Evolutionary conservation across 2,888 invertebrate genomes (phyloP), one percentile per base, ranked within the genome.

Genomic region (Nineta flava): DNA sequence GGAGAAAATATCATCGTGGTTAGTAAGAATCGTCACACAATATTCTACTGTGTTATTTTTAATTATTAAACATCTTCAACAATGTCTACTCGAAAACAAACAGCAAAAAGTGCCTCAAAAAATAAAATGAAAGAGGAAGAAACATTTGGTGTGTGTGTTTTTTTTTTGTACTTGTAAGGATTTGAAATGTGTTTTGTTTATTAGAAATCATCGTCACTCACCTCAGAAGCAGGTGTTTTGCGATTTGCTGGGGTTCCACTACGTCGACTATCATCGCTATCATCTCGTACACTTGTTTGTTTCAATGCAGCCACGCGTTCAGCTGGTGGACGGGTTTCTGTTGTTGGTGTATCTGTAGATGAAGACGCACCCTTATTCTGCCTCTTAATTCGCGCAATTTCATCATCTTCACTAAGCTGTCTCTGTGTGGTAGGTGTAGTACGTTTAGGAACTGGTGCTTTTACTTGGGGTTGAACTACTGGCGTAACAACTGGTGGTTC

Each of bases 401-500:
- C 93, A 61, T 91, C 90, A 60, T 90, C 91, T 69, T 92, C 92
- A 62, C 87, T 87, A 55, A 83, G 76, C 66, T 90, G 88, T 53
- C 87, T 74, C 46, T 79, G 77, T 9, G 86, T 73, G n/a, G 79
- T 75, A 42, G 72, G 67, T 47, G 73, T 70, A 47, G 67, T 65
- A 45, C 61, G 65, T 61, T 58, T 70, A 62, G 60, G 71, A 19
- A 69, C 68, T 54, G 71, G 72, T 50, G 73, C 69, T 58, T 74
- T 74, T 9, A 71, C 69, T 61, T 73, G 75, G 53, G 74, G 71
- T 54, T 74, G 71, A 50, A 76, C 74, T 55, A 76, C 69, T 50
- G 76, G 73, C 55, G 78, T 73, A 55, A 73, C 65, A 26, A 26
- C 26, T 51, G 73, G 70, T 49, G 57, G 63, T 58, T 79, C 81